A percentile compares a stretch with the other conserved stretches of the same genome.
Evolutionary conservation across 1,140 invertebrate species (phyloP).

Genomic region (Drosophila paulistorum): DNA sequence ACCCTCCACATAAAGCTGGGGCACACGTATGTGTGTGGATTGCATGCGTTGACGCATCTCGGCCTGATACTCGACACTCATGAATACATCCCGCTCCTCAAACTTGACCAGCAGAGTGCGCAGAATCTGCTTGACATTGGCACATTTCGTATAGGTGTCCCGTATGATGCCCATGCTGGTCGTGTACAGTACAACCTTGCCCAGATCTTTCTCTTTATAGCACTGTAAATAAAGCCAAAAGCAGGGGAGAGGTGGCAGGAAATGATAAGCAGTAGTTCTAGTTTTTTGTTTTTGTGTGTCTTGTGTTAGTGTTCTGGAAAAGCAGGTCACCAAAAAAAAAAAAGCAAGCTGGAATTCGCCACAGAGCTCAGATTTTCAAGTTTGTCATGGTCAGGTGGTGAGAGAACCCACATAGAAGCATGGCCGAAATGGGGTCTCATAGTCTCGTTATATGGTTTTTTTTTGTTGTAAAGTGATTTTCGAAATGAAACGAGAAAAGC

Average conservation of each 20-base stretch:
- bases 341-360: constrained; percentile 64
- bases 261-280: constrained; percentile 46
- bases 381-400: constrained; percentile 52
- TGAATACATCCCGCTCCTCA: constrained; percentile 96
- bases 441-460: constrained; percentile 7
- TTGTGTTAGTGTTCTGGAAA: constrained; percentile 30
- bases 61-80: constrained; percentile 93
- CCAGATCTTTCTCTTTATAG: constrained; percentile 94
- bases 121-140: constrained; percentile 95
- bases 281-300: constrained; percentile 33
- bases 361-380: constrained; percentile 57
- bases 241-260: constrained; percentile 12
- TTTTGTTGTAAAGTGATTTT: background rate
- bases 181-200: constrained; percentile 96
- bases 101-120: constrained; percentile 95
- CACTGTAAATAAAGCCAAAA: constrained; percentile 85
- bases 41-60: constrained; percentile 94
- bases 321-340: constrained; percentile 52
- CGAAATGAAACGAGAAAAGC: background rate
- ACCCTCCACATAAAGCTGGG: constrained; percentile 96
- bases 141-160: constrained; percentile 94
- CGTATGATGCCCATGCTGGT: constrained; percentile 97
- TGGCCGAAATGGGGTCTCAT: constrained; percentile 43
- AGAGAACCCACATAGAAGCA: constrained; percentile 27
- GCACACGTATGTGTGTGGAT: constrained; percentile 89